Percentiles rank a stretch among this genome's conserved stretches.
phyloP scores from a whole-genome alignment of 1,140 invertebrate genomes.

The Parapsyche elsis region DNA sequence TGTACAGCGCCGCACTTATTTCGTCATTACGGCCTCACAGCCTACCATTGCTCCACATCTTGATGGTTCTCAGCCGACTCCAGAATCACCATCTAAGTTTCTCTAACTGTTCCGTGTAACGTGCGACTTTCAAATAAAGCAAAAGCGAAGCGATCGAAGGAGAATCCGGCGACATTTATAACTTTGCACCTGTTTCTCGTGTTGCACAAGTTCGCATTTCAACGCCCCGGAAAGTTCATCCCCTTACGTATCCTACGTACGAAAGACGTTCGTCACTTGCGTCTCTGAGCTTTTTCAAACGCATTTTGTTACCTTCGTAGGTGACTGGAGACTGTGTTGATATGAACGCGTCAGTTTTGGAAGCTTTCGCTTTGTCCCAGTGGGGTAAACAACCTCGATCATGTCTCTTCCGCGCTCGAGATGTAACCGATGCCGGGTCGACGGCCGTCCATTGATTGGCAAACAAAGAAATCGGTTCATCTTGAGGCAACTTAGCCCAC shows the following conservation, averaged over 20 bases:
- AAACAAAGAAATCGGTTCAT: conserved; percentile 51
- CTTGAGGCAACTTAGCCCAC: not conserved
- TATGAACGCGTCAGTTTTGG: not conserved
- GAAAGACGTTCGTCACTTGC: too few species aligned
- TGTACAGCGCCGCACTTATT: conserved; percentile 35
- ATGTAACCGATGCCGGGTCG: conserved; percentile 48
- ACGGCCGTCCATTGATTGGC: conserved; percentile 50
- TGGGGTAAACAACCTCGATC: conserved; percentile 37
- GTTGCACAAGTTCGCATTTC: too few species aligned
- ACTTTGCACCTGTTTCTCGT: too few species aligned
- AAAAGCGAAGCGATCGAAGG: too few species aligned
- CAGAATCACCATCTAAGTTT: not conserved
- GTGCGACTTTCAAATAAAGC: too few species aligned
- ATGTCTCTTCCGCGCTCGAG: conserved; percentile 37
- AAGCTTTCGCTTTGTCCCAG: conserved; percentile 17
- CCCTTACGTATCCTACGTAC: too few species aligned
- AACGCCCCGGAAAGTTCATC: too few species aligned
- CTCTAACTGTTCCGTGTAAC: too few species aligned
- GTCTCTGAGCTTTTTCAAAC: too few species aligned
- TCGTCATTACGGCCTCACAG: conserved; percentile 34
- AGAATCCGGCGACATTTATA: too few species aligned
- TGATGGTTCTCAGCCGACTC: not conserved
- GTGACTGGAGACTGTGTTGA: too few species aligned
- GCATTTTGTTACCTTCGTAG: too few species aligned
- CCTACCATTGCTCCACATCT: conserved; percentile 32